Evolutionary conservation across 1,140 invertebrate species (phyloP).

Genomic region (Brachystomella parvula): DNA sequence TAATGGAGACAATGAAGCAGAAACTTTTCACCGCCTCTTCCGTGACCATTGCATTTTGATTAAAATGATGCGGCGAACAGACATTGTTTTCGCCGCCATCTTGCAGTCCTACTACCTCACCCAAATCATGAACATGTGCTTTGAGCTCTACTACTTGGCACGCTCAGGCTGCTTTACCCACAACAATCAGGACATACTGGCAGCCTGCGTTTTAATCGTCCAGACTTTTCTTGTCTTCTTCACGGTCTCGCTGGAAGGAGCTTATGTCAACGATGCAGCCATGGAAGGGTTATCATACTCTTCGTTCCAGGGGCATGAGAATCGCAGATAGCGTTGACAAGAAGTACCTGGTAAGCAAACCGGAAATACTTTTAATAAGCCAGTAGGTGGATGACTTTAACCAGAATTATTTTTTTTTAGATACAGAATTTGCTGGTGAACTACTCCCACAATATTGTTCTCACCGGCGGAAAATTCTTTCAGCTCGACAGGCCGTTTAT

Average conservation of each 20-base stretch:
- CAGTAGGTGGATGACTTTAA: background rate
- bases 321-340: slow-evolving; percentile 18
- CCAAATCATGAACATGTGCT: slow-evolving; percentile 36
- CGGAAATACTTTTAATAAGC: background rate
- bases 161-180: slow-evolving; percentile 10
- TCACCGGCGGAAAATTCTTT: slow-evolving; percentile 36
- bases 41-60: slow-evolving; percentile 20
- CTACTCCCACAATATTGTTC: slow-evolving; percentile 26
- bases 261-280: slow-evolving; percentile 28
- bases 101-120: slow-evolving; percentile 33
- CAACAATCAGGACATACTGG: slow-evolving; percentile 19
- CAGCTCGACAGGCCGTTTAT: slow-evolving; percentile 32
- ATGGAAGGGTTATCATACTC: slow-evolving; percentile 23
- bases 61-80: slow-evolving; percentile 21
- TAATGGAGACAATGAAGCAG: slow-evolving; percentile 9
- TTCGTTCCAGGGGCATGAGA: slow-evolving; percentile 15
- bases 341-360: slow-evolving; percentile 26
- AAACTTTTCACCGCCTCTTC: slow-evolving; percentile 19
- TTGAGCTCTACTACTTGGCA: slow-evolving; percentile 35
- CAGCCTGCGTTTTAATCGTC: slow-evolving; percentile 18
- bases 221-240: slow-evolving; percentile 35
- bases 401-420: slow-evolving; percentile 19
- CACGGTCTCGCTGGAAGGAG: slow-evolving; percentile 29
- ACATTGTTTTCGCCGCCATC: slow-evolving; percentile 29
- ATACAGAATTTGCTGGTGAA: slow-evolving; percentile 22